Evolutionary conservation across 1,140 invertebrate species (phyloP).

Genomic region (Drosophila mayri): DNA sequence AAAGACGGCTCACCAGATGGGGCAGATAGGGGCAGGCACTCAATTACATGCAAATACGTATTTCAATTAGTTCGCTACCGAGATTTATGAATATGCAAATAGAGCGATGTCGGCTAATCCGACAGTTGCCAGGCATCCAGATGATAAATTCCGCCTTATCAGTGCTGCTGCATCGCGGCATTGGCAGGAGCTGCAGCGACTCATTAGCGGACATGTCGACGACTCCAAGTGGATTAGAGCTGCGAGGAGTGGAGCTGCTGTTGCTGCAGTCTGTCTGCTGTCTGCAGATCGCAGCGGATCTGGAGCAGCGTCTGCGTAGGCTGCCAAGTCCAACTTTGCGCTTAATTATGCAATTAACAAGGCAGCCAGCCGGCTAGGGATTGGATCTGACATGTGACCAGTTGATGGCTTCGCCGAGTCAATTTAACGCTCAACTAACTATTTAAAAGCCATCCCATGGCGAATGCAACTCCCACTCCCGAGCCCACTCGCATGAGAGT

Average conservation of each 20-base stretch:
- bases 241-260: background rate
- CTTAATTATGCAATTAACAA: slow-evolving; percentile 79
- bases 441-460: slow-evolving; percentile 52
- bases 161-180: slow-evolving; percentile 8
- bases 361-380: slow-evolving; percentile 55
- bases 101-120: slow-evolving; percentile 58
- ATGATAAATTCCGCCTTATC: slow-evolving; percentile 67
- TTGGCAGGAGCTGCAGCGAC: slow-evolving; percentile 20
- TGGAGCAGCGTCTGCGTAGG: slow-evolving; percentile 62
- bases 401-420: slow-evolving; percentile 62
- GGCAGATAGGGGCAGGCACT: slow-evolving; percentile 34
- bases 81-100: slow-evolving; percentile 76
- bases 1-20: slow-evolving; percentile 30
- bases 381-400: slow-evolving; percentile 51
- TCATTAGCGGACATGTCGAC: slow-evolving; percentile 66
- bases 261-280: background rate
- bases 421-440: slow-evolving; percentile 79
- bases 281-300: slow-evolving; percentile 35
- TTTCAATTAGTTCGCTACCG: slow-evolving; percentile 52
- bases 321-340: slow-evolving; percentile 39
- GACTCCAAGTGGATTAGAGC: slow-evolving; percentile 43
- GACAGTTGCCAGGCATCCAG: slow-evolving; percentile 47
- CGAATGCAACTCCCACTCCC: slow-evolving; percentile 31
- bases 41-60: slow-evolving; percentile 65
- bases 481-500: slow-evolving; percentile 5